Base-by-base conservation (phyloP, 2,888 invertebrate genomes). In the Hofmannophila pseudospretella region DNA sequence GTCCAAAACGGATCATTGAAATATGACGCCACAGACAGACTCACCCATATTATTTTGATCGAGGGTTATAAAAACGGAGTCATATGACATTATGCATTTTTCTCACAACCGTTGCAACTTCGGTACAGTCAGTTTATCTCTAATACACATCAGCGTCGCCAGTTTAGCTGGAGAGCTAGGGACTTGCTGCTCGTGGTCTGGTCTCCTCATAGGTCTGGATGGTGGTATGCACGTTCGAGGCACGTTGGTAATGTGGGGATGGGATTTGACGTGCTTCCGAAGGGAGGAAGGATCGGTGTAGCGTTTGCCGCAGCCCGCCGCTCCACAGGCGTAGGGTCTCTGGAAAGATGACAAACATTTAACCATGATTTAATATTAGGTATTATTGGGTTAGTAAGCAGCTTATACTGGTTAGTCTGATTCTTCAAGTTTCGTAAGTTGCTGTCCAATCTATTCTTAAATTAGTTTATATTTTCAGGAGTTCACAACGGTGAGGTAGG, bases 201-300 rank as follows among this genome's bases (percentile, higher is more conserved):
- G 49, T 11, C 69, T 66, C 30, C 77, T 63, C 12, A 73, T 53
- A 0, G 77, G 78, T 3, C 74, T 58, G 10, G 72, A 45, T 0
- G 80, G 66, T 0, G 82, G 77, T 4, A 81, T 67, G 49, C 81
- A 82, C 2, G 84, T 70, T 7, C 82, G 55, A 0, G 86, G 82
- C 1, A 81, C 74, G 39, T 66, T 70, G 10, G 71, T 54, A 36
- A 80, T 62, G 57, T 86, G 86, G 1, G 86, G 86, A 57, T 96
- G 95, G 51, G 94, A 96, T 67, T 97, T 96, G 12, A 96, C 95
- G 78, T 97, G 97, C 65, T 97, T 97, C 22, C 97, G 89, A 1
- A 97, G 88, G 33, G 96, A 96, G 35, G 96, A 96, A 0, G 97
- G 97, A 70, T 97, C 97, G 0, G 97, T 97, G 84, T 97, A 97